A percentile compares a stretch with the other conserved stretches of the same genome.
phyloP scores from a whole-genome alignment of 2,888 invertebrate species.

The Synergus umbraculus region DNA sequence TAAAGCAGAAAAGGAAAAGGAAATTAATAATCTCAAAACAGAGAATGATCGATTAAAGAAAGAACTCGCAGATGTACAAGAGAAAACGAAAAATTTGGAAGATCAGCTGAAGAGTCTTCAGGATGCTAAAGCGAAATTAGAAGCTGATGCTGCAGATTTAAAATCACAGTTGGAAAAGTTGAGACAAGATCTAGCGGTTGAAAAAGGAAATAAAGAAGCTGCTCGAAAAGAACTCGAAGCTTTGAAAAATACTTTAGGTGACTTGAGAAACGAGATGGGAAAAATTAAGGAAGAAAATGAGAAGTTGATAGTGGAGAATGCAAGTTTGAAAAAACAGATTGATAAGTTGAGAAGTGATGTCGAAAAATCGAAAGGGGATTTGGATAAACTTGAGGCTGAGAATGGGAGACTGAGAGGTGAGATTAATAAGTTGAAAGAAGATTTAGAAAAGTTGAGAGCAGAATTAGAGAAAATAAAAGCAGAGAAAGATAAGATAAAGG shows the following conservation, averaged over 20 bases:
- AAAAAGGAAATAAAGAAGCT: slow-evolving; percentile 47
- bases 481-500: slow-evolving; percentile 46
- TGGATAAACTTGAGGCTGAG: slow-evolving; percentile 46
- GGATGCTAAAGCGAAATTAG: slow-evolving; percentile 28
- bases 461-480: slow-evolving; percentile 41
- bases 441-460: slow-evolving; percentile 34
- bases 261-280: slow-evolving; percentile 50
- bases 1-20: slow-evolving; percentile 46
- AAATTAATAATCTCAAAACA: slow-evolving; percentile 38
- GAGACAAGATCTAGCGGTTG: slow-evolving; percentile 45
- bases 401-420: slow-evolving; percentile 44
- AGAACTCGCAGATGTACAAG: not conserved
- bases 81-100: slow-evolving; percentile 15
- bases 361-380: slow-evolving; percentile 51
- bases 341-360: slow-evolving; percentile 48
- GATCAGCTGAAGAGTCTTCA: slow-evolving; percentile 40
- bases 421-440: slow-evolving; percentile 36
- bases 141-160: slow-evolving; percentile 2
- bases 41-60: slow-evolving; percentile 16
- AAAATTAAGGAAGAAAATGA: slow-evolving; percentile 44
- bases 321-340: slow-evolving; percentile 46
- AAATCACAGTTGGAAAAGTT: slow-evolving; percentile 43
- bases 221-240: slow-evolving; percentile 40
- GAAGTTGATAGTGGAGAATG: slow-evolving; percentile 42
- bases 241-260: slow-evolving; percentile 51